Evolutionary conservation across 2,113 vertebrate genomes (phyloP).

Genomic region (Proteles cristata): DNA sequence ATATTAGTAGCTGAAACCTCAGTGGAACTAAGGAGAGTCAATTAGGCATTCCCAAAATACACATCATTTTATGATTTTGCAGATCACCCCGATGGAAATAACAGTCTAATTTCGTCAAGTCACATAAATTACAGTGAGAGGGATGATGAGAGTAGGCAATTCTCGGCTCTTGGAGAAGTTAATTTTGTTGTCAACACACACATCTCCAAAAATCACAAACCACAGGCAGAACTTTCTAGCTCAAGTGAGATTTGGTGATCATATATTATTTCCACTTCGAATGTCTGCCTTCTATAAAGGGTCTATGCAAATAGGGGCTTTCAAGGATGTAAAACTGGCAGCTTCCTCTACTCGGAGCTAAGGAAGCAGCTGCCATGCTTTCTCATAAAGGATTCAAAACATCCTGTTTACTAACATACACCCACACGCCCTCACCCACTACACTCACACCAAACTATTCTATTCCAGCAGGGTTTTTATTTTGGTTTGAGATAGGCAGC

Average conservation of each 20-base stretch:
- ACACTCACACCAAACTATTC: not conserved
- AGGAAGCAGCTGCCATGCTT: conserved; percentile 64
- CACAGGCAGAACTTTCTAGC: conserved; percentile 46
- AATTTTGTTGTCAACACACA: conserved; percentile 70
- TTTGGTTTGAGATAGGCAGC: conserved; percentile 34
- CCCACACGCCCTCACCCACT: not conserved
- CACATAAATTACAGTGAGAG: conserved; percentile 70
- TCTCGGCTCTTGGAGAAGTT: conserved; percentile 62
- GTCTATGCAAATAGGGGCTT: conserved; percentile 68
- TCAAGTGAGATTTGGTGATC: conserved; percentile 61
- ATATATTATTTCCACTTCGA: conserved; percentile 58
- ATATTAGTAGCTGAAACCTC: conserved; percentile 55
- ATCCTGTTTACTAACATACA: conserved; percentile 65
- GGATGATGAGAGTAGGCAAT: conserved; percentile 60
- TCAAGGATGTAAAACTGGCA: conserved; percentile 62
- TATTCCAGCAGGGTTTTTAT: conserved; percentile 20
- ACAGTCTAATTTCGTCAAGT: conserved; percentile 70
- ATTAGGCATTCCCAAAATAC: conserved; percentile 78
- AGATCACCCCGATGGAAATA: conserved; percentile 72
- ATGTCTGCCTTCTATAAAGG: conserved; percentile 57
- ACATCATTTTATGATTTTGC: conserved; percentile 73
- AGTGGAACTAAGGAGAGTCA: conserved; percentile 55
- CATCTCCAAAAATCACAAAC: conserved; percentile 69
- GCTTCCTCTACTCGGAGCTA: conserved; percentile 41
- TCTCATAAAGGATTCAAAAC: conserved; percentile 60